Evolutionary conservation across 2,888 invertebrate genomes (phyloP), one percentile per base, ranked within the genome.

Genomic region (Cosmia pyralina): DNA sequence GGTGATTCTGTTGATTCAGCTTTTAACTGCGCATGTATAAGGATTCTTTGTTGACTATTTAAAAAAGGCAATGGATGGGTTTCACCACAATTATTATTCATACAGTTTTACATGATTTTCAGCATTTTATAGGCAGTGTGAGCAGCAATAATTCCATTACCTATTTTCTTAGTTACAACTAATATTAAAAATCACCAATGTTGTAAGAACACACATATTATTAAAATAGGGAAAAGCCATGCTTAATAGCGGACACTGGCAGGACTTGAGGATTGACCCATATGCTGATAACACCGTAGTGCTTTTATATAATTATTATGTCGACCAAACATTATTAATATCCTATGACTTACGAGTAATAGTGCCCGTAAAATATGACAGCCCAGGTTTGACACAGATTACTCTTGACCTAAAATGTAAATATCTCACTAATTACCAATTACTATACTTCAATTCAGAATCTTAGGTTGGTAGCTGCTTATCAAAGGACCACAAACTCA

Each of bases 241-340:
- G 41, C 15, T 57, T 15, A 19, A 41, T 17, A 63, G 10, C 50
- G 34, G 3, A 22, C 28, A 76, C 64, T 44, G 46, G 17, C 28
- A 48, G 74, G 38, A 22, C 63, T n/a, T n/a, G n/a, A n/a, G n/a
- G n/a, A 57, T 62, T 76, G 57, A 66, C 77, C 52, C 34, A 19
- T 53, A 44, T 57, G 19, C 55, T 60, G 76, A 66, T 62, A 55
- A 60, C 28, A 65, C 60, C 64, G n/a, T 58, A 50, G 1, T 17
- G 7, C 28, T 52, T 59, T n/a, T 53, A 57, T 13, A 38, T 57
- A 34, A 41, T 41, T 41, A 38, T 41, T 53, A 67, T 52, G 48
- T 44, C 50, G n/a, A 38, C 28, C 59, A 17, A 59, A 2, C 46
- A 46, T 66, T 17, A 57, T 81, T 82, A 66, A 67, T 81, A 57